These are phyloP conservation scores for Gallinago undulata DNA, from an alignment of 2,113 vertebrate genomes.

Conservation along the genomic window DNA sequence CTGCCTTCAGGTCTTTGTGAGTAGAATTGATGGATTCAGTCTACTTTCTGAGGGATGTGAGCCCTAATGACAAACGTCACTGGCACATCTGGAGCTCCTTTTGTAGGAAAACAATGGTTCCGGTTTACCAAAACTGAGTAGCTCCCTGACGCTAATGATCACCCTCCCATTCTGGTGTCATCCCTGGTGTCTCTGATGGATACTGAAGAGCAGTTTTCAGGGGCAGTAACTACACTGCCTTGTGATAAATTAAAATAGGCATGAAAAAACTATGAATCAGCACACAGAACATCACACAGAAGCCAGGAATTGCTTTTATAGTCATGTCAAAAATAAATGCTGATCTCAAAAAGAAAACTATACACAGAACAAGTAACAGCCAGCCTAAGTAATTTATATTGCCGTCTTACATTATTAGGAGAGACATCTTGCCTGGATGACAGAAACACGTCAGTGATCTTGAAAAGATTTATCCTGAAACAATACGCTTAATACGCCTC, in stretches of 20 bases:
- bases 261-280: neutral
- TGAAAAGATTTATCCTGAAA: slow-evolving; percentile 11
- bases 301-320: neutral
- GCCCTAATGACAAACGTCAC: neutral
- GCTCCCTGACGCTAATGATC: neutral
- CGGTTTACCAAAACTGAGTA: neutral
- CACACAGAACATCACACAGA: neutral
- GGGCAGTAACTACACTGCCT: neutral
- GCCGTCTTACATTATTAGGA: neutral
- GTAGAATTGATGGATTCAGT: neutral
- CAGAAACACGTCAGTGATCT: neutral
- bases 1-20: neutral
- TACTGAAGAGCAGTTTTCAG: neutral
- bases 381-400: neutral
- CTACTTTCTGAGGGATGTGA: neutral
- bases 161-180: neutral
- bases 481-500: neutral
- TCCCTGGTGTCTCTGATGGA: neutral
- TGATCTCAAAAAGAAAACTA: neutral
- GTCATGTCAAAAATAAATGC: neutral
- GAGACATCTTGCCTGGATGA: neutral
- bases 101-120: neutral
- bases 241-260: neutral
- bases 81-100: neutral
- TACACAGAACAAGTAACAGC: neutral